These are phyloP conservation scores for Microhierax caerulescens DNA, from an alignment of 2,797 vertebrate genomes.

Conservation along the genomic window DNA sequence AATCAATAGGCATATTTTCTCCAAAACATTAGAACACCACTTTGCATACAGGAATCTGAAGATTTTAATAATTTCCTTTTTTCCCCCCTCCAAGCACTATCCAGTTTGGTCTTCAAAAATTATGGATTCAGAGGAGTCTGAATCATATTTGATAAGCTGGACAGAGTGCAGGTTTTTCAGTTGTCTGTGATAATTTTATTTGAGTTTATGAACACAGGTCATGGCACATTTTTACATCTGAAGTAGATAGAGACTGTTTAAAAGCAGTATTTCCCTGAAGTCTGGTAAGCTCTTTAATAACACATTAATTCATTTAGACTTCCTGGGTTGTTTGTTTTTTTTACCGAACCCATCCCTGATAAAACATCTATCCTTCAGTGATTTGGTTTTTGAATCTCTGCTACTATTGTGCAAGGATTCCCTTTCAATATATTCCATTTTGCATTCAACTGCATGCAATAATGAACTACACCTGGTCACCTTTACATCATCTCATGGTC, in stretches of 20 bases:
- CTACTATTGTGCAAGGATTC: neutral
- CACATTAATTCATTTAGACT: neutral
- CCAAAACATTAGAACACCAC: neutral
- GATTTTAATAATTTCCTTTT: neutral
- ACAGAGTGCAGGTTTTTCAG: neutral
- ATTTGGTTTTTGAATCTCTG: rapidly evolving
- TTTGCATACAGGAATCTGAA: neutral
- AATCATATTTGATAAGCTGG: neutral
- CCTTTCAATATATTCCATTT: neutral
- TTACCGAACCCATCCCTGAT: neutral
- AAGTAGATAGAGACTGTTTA: neutral
- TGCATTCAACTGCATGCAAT: neutral
- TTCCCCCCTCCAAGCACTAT: neutral
- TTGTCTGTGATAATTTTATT: neutral
- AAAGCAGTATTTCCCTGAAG: neutral
- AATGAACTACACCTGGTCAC: neutral
- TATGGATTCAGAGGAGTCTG: neutral
- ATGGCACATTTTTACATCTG: neutral
- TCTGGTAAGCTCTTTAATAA: neutral
- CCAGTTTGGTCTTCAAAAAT: neutral
- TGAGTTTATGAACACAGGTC: neutral
- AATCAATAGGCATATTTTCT: neutral
- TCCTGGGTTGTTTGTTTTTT: rapidly evolving
- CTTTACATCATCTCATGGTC: neutral
- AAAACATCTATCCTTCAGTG: neutral